Conservation (phyloP, 2,888 invertebrate species). For the Pilophorus perplexus region DNA sequence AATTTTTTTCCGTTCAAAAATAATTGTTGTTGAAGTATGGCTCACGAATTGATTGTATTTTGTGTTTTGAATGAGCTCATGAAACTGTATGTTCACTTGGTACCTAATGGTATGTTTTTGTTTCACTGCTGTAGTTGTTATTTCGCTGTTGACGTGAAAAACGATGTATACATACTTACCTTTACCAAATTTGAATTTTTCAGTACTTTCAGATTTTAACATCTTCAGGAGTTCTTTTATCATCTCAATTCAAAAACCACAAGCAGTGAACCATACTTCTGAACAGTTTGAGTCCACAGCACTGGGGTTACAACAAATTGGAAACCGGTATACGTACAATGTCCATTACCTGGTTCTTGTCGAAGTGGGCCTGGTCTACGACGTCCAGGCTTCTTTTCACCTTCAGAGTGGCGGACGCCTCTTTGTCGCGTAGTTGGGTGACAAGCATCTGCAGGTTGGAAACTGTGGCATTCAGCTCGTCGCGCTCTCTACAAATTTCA, state of each 20-base stretch:
- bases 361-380: conserved; percentile 74
- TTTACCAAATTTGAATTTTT: too few relatives aligned
- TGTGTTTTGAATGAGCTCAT: too few relatives aligned
- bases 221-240: too few relatives aligned
- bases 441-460: conserved; percentile 65
- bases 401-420: conserved; percentile 62
- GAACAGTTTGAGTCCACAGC: conserved; percentile 36
- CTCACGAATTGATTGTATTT: conserved; percentile 10
- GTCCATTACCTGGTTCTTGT: conserved; percentile 58
- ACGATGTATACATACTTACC: too few relatives aligned
- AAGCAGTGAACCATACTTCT: conserved; percentile 37
- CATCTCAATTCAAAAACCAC: too few relatives aligned
- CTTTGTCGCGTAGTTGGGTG: conserved; percentile 63
- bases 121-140: too few relatives aligned
- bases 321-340: conserved; percentile 44
- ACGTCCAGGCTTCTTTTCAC: conserved; percentile 67
- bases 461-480: conserved; percentile 65
- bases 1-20: too few relatives aligned
- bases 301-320: neutral
- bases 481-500: conserved; percentile 64
- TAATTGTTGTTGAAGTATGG: conserved; percentile 16
- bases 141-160: too few relatives aligned
- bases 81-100: too few relatives aligned
- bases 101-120: too few relatives aligned
- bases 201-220: too few relatives aligned